Conservation (phyloP, 92 coral and sea anemone genomes). For the Paramuricea clavata region DNA sequence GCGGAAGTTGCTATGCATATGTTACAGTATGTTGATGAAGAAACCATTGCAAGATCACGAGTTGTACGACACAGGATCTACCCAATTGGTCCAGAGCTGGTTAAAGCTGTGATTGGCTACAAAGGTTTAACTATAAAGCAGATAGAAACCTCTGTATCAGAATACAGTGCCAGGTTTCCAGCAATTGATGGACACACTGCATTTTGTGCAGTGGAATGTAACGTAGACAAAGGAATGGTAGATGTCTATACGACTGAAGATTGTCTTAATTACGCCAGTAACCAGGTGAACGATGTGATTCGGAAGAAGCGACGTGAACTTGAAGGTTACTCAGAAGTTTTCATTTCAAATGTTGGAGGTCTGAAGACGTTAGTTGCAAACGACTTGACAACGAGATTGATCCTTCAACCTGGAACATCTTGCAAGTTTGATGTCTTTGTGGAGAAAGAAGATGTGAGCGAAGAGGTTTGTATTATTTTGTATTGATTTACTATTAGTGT, state of each 20-base stretch:
- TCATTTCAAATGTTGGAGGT: conserved; percentile 28
- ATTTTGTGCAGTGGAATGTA: conserved; percentile 30
- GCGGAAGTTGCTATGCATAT: conserved; percentile 65
- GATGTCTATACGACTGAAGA: conserved; percentile 18
- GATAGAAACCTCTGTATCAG: conserved; percentile 27
- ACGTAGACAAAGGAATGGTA: conserved; percentile 24
- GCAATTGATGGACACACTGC: neutral
- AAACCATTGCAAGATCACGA: neutral
- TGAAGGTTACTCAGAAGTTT: conserved; percentile 10
- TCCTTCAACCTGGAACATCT: conserved; percentile 27
- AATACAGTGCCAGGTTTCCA: neutral
- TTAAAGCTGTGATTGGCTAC: conserved; percentile 29
- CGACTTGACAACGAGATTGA: conserved; percentile 10
- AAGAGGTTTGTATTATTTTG: neutral
- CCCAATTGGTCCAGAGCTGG: conserved; percentile 31
- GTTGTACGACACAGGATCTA: neutral
- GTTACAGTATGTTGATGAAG: conserved; percentile 45
- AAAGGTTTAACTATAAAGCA: conserved; percentile 20
- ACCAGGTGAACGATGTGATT: conserved; percentile 4
- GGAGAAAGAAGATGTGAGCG: conserved; percentile 1
- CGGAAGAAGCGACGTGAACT: neutral
- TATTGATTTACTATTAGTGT: neutral
- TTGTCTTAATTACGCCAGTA: neutral
- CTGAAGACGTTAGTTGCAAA: conserved; percentile 32
- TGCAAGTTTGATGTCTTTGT: conserved; percentile 43